Evolutionary conservation across 2,888 invertebrate genomes (phyloP), one percentile per base, ranked within the genome.

Genomic region (Xylota segnis): DNA sequence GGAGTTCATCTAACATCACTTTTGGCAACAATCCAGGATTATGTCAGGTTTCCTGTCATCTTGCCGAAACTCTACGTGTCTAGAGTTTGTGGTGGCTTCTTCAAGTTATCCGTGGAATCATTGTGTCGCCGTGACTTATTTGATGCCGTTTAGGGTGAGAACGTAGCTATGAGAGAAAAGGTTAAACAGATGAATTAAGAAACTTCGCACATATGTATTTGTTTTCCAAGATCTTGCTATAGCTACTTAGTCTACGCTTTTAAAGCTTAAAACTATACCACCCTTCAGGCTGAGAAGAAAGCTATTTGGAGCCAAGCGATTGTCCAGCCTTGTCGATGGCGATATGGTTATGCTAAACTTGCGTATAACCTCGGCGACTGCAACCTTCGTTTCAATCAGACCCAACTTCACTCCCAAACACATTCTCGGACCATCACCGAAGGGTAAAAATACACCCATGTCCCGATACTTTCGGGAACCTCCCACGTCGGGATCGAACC

Each of bases 341-440:
- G 23, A 88, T 27, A 88, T 78, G 6, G 58, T 79, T 3, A 91
- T 82, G 16, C 89, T 61, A 75, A 90, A 92, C 50, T 90, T 88
- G 34, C 87, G 75, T 0, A 91, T 81, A 37, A 91, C 77, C 65
- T 89, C 89, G 2, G 89, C 87, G 4, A 91, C 66, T 0, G 90
- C 90, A 4, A 89, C 86, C 79, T 90, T 91, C 0, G 89, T 78
- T 79, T 90, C 90, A 2, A 88, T 66, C 6, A 90, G 61, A n/a
- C 89, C 91, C 77, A 90, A 89, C 76, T 89, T 90, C 88, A 89
- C 90, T 59, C 91, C 91, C 59, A 89, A 88, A 74, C 90, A 90
- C 63, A 89, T 89, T 71, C 90, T 81, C 0, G 90, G 90, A 2
- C 91, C 91, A 88, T 90, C 89, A 0, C 91, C 90, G 71, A 90